Base-by-base conservation (phyloP, 2,888 invertebrate genomes). In the Coelopa pilipes region DNA sequence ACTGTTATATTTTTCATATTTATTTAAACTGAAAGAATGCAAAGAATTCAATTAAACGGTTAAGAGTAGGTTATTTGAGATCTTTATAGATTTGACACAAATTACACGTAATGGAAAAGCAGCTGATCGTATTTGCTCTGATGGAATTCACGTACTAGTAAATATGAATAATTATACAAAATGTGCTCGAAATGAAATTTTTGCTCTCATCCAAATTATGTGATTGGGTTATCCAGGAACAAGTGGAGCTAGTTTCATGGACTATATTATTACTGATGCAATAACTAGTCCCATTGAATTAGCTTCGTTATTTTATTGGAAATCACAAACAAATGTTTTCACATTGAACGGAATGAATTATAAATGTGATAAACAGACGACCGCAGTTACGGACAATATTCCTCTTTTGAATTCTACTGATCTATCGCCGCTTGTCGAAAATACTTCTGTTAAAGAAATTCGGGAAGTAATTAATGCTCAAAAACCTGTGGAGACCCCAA, bases 101-200 rank as follows among this genome's bases (percentile, higher is more conserved):
- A 89, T 96, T 57, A 91, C 94, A 0, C 97, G 96, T 88, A 97
- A 98, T 87, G 94, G 96, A 50, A 95, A 97, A 88, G 98, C 98
- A 5, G 98, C 98, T 4, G 97, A 96, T 86, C 92, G 92, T 79
- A 99, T 99, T 80, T 90, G 95, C 85, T 89, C 91, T 53, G 98
- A 99, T 88, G 96, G 96, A 66, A 96, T 99, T 84, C 94, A 99
- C 85, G 95, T 99, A 86, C 90, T 99, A 77, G 94, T 99, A 13
- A 99, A 99, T 87, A 98, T 99, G 99, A 99, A 99, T 88, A 98
- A 99, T 0, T 99, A 99, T 86, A 99, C 99, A 0, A 99, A 99
- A 88, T 99, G 99, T 0, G 99, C 99, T 0, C 90, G 98, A 74
- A 99, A 99, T 89, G 99, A 99, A 89, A 97, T 99, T 79, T 99